A percentile compares a stretch with the other conserved stretches of the same genome.
Evolutionary conservation across 2,797 vertebrate genomes (phyloP).

Genomic region (Malacoctenus gilli): DNA sequence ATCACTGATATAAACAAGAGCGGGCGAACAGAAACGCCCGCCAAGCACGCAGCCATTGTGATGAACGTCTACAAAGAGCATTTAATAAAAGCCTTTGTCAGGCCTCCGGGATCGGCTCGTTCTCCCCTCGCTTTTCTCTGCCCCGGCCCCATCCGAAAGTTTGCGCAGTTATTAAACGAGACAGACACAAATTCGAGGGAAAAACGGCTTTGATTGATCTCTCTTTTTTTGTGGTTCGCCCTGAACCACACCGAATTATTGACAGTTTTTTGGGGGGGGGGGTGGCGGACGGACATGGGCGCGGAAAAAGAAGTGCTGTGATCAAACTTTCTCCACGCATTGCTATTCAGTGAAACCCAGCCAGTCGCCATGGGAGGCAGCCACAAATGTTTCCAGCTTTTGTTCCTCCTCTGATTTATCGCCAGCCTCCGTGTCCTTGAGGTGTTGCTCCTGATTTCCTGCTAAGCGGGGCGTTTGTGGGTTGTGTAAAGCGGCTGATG

Average conservation of each 20-base stretch:
- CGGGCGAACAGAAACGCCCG: constrained; percentile 15
- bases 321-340: constrained; percentile 44
- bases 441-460: constrained; percentile 61
- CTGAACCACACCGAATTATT: constrained; percentile 16
- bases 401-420: constrained; percentile 75
- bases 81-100: constrained; percentile 38
- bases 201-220: constrained; percentile 20
- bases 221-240: constrained; percentile 13
- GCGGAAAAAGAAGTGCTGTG: constrained; percentile 35
- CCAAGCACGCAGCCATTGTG: constrained; percentile 42
- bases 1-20: constrained; percentile 36
- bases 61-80: constrained; percentile 41
- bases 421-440: constrained; percentile 62
- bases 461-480: constrained; percentile 36
- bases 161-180: constrained; percentile 19
- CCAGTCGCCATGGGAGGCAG: constrained; percentile 66
- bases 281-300: not conserved
- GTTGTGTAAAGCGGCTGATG: constrained; percentile 51
- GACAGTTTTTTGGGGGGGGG: constrained; percentile 2
- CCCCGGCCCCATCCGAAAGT: constrained; percentile 11
- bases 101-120: constrained; percentile 23
- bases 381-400: constrained; percentile 76
- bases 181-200: constrained; percentile 26
- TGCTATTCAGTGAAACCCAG: constrained; percentile 46
- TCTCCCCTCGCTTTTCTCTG: constrained; percentile 34